These are phyloP conservation scores for Sebastes schlegelii DNA, from an alignment of 2,113 vertebrate genomes.

Conservation along the genomic window DNA sequence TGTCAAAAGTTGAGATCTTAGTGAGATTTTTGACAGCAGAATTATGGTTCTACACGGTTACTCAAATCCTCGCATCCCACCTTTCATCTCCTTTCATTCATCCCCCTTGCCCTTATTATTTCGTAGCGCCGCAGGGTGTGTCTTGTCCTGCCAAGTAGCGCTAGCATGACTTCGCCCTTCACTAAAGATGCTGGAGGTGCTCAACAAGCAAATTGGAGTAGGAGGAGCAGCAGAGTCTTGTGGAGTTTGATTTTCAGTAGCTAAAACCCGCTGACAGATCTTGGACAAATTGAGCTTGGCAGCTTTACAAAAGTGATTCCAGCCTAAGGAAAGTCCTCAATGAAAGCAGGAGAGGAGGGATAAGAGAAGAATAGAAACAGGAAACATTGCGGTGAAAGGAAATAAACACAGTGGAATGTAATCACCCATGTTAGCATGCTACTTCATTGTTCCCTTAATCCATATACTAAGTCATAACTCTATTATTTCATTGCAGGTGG, in stretches of 20 bases:
- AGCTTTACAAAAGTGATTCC: conserved; percentile 36
- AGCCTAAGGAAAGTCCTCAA: conserved; percentile 8
- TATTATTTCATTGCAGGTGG: conserved; percentile 82
- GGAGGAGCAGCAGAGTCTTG: conserved; percentile 9
- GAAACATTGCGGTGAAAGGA: not conserved
- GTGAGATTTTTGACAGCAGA: conserved; percentile 7
- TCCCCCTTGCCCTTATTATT: conserved; percentile 1
- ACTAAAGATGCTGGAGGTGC: not conserved
- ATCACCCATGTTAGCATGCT: not conserved
- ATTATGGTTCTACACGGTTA: not conserved
- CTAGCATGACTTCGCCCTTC: conserved; percentile 29
- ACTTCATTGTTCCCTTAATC: not conserved
- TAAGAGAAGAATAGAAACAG: conserved; percentile 9
- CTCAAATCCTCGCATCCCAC: not conserved
- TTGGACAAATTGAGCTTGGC: conserved; percentile 41
- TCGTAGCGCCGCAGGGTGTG: not conserved
- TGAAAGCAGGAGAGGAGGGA: conserved; percentile 11
- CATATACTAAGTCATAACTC: not conserved
- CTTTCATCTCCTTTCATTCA: conserved; percentile 14
- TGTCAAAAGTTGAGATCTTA: not conserved
- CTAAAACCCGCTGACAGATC: conserved; percentile 48
- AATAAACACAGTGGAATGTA: conserved; percentile 8
- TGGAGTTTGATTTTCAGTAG: conserved; percentile 37
- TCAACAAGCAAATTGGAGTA: conserved; percentile 10
- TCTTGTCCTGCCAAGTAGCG: conserved; percentile 39